Base-by-base conservation (phyloP, 1,140 invertebrate species). In the Campoletis sonorensis region DNA sequence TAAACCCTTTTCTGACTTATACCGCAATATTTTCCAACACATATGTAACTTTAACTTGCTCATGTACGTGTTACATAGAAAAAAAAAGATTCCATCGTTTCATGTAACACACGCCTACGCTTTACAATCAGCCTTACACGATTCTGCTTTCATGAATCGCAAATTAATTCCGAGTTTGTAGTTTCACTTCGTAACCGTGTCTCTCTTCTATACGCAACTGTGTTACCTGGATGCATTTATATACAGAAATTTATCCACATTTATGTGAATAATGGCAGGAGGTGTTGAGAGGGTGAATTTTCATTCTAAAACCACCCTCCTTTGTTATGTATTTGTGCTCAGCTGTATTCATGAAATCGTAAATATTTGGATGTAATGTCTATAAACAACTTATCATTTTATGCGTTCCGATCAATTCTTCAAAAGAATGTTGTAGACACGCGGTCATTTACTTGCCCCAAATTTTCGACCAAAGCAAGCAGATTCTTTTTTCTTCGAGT, bases 91-190 rank as follows among this genome's bases (percentile, higher is more conserved):
- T 27, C 11, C 5, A 16, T n/a, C 40, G 45, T 26, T 40, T 15
- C 33, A 54, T 16, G 72, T 54, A 75, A 77, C 51, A 77, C 73
- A 26, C 73, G 26, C 21, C n/a, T 23, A 77, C 51, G 73, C 73
- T 77, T 77, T 77, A 77, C 73, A 77, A 77, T 77, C 73, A 77
- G 73, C 73, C 26, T 77, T 77, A 77, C 73, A 54, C 73, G 73
- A 18, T 61, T 54, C 73, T 77, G 73, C 58, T 77, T 77, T 77
- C 73, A 77, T 77, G 73, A 77, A 77, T 77, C 73, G 54, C 73
- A 77, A 77, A 77, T 77, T 77, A 77, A 77, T 77, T 77, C 73
- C 13, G 26, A 58, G 27, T 54, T 75, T 49, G 72, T 75, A 77
- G 54, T 77, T 61, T 77, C 73, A 10, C 16, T 61, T 37, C 27